Evolutionary conservation across 2,888 invertebrate species (phyloP).

Genomic region (Drosophila tanythrix): DNA sequence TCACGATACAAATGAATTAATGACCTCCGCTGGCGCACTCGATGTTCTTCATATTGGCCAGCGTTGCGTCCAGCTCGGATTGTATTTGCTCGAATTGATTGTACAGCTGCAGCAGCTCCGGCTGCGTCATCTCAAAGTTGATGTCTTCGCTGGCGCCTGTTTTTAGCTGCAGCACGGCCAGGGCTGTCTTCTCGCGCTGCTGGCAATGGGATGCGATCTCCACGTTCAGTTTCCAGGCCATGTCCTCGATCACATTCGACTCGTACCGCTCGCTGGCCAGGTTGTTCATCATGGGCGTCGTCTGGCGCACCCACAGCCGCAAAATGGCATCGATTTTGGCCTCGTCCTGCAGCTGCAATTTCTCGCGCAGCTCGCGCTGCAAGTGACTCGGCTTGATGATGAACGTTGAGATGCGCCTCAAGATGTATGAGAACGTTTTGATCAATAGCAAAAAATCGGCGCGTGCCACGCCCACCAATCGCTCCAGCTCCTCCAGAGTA

Average conservation of each 20-base stretch:
- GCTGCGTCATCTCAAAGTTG: slow-evolving; percentile 86
- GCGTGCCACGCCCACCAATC: slow-evolving; percentile 82
- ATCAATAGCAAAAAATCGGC: slow-evolving; percentile 83
- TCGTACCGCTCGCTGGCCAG: slow-evolving; percentile 83
- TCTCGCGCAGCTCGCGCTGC: slow-evolving; percentile 85
- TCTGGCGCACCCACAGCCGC: slow-evolving; percentile 86
- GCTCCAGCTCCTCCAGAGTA: slow-evolving; percentile 83
- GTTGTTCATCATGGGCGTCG: slow-evolving; percentile 86
- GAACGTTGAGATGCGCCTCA: slow-evolving; percentile 86
- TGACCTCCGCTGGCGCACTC: not conserved
- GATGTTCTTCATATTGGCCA: slow-evolving; percentile 57
- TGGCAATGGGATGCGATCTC: slow-evolving; percentile 86
- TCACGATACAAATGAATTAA: not conserved
- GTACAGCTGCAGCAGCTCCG: slow-evolving; percentile 86
- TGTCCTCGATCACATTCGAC: slow-evolving; percentile 85
- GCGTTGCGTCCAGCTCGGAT: slow-evolving; percentile 83
- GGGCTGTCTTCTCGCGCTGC: slow-evolving; percentile 85
- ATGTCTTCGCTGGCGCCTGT: slow-evolving; percentile 84
- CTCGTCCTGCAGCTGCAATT: slow-evolving; percentile 85
- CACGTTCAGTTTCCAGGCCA: slow-evolving; percentile 87
- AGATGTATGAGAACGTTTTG: slow-evolving; percentile 85
- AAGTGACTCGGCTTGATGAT: slow-evolving; percentile 86
- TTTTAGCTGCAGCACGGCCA: slow-evolving; percentile 86
- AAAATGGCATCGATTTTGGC: slow-evolving; percentile 86
- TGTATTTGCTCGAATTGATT: slow-evolving; percentile 86